Conservation (phyloP, 2,113 vertebrate species). For the Lophotis ruficrista region DNA sequence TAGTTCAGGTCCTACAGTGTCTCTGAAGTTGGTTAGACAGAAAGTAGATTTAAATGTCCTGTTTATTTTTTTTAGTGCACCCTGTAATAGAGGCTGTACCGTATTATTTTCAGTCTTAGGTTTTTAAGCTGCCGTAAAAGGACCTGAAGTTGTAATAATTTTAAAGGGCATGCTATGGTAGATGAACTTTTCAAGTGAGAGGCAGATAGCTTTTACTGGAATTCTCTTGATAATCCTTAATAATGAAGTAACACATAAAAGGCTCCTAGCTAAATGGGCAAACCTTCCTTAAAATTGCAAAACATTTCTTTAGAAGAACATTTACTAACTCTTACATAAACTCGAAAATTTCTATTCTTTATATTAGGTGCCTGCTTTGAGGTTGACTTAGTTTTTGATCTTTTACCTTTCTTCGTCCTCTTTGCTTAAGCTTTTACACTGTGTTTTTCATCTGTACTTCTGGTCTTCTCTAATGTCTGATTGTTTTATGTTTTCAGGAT, state of each 20-base stretch:
- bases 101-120: background rate
- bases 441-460: slow-evolving; percentile 67
- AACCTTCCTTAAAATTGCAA: slow-evolving; percentile 49
- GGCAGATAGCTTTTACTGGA: background rate
- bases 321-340: slow-evolving; percentile 64
- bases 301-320: slow-evolving; percentile 61
- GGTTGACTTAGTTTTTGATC: slow-evolving; percentile 75
- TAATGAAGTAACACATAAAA: slow-evolving; percentile 52
- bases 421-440: slow-evolving; percentile 74
- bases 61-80: background rate
- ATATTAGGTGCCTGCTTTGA: slow-evolving; percentile 68
- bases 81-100: background rate
- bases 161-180: slow-evolving; percentile 19
- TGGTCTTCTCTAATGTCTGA: slow-evolving; percentile 71
- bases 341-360: slow-evolving; percentile 55
- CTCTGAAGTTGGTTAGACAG: background rate
- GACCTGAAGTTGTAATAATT: slow-evolving; percentile 20
- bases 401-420: slow-evolving; percentile 69
- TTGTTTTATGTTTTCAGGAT: slow-evolving; percentile 74
- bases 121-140: slow-evolving; percentile 37
- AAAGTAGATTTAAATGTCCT: background rate
- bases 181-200: slow-evolving; percentile 43
- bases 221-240: slow-evolving; percentile 30
- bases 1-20: background rate
- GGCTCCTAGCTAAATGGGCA: slow-evolving; percentile 8